Conservation (phyloP, 2,797 vertebrate genomes). For the Sebastes taczanowskii region DNA sequence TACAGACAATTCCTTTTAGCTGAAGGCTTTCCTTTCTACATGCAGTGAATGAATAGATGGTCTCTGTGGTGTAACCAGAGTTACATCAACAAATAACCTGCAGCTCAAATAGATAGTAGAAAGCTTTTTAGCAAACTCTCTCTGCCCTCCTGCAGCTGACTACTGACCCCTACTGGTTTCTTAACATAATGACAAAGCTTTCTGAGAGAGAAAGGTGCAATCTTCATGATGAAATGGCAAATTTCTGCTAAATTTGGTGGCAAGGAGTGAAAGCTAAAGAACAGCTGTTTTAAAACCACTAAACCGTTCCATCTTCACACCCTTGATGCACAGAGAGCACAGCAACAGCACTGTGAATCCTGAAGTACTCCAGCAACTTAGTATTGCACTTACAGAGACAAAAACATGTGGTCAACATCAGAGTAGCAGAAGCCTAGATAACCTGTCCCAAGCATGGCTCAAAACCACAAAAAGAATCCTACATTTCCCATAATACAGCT, state of each 20-base stretch:
- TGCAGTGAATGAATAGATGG: neutral
- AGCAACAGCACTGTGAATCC: neutral
- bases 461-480: too few relatives aligned
- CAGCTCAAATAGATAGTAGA: neutral
- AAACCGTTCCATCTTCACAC: neutral
- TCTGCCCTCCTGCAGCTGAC: slow-evolving; percentile 16
- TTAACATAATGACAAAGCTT: slow-evolving; percentile 1
- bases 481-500: too few relatives aligned
- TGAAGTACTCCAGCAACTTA: neutral
- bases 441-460: too few relatives aligned
- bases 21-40: neutral
- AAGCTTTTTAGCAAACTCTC: neutral
- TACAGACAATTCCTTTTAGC: slow-evolving; percentile 5
- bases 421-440: too few relatives aligned
- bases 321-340: neutral
- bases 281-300: neutral
- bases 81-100: slow-evolving; percentile 15
- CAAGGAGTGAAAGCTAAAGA: neutral
- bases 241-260: neutral
- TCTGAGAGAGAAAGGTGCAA: neutral
- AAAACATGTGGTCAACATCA: too few relatives aligned
- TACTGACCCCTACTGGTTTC: slow-evolving; percentile 72
- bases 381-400: too few relatives aligned
- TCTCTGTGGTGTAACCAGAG: slow-evolving; percentile 24
- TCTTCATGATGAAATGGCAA: neutral